Evolutionary conservation across 2,113 vertebrate genomes (phyloP).

Genomic region (Synodontis membranacea): DNA sequence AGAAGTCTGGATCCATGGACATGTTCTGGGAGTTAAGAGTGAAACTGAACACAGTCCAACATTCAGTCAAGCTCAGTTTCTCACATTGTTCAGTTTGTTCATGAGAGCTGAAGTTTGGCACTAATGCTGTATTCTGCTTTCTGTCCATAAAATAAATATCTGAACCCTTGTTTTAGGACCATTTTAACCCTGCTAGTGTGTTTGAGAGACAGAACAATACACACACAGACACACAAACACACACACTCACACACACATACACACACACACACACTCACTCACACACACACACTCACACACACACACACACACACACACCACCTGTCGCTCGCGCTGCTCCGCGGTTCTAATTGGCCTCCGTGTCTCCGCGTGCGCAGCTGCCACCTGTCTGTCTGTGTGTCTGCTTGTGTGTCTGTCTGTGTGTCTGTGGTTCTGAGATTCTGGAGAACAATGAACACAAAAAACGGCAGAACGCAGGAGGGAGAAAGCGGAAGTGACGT

Average conservation of each 20-base stretch:
- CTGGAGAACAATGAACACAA: not conserved
- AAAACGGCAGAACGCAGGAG: not conserved
- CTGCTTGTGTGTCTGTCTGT: not conserved
- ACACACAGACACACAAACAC: not conserved
- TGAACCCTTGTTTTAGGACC: not conserved
- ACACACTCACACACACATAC: constrained; percentile 2
- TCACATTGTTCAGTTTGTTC: not conserved
- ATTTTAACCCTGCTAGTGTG: not conserved
- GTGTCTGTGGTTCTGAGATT: not conserved
- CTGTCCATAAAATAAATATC: not conserved
- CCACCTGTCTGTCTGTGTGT: constrained; percentile 2
- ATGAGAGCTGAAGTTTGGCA: not conserved
- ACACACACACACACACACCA: constrained; percentile 15
- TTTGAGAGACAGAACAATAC: too few species aligned
- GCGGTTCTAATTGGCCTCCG: constrained; percentile 1
- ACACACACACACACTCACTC: not conserved
- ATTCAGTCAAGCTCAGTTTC: not conserved
- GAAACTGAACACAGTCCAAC: not conserved
- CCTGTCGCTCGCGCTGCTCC: constrained; percentile 11
- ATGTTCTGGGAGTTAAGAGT: not conserved
- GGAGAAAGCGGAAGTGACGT: not conserved
- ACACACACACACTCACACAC: not conserved
- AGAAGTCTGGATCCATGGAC: not conserved
- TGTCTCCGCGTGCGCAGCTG: constrained; percentile 10
- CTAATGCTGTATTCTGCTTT: not conserved